Percentiles rank a stretch among this genome's conserved stretches.
These are phyloP conservation scores for Tragulus kanchil DNA, from an alignment of 2,113 vertebrate genomes.

Conservation along the genomic window DNA sequence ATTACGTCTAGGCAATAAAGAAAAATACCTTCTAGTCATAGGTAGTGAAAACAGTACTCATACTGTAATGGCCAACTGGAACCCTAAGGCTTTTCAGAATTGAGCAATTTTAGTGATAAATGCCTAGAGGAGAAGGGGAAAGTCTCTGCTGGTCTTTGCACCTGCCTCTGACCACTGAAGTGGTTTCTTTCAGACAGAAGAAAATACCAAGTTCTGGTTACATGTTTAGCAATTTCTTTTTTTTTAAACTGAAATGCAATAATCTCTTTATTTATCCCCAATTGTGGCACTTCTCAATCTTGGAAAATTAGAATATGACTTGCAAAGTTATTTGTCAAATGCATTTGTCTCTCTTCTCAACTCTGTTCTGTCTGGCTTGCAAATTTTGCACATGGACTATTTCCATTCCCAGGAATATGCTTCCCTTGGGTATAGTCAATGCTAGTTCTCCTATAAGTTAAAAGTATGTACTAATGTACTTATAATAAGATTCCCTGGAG, in stretches of 20 bases:
- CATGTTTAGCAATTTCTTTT: not conserved
- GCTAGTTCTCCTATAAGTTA: not conserved
- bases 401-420: not conserved
- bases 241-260: not conserved
- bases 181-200: not conserved
- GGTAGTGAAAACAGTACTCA: constrained; percentile 46
- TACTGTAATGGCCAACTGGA: constrained; percentile 41
- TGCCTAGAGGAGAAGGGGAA: not conserved
- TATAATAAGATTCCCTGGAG: not conserved
- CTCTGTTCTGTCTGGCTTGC: not conserved
- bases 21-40: constrained; percentile 58
- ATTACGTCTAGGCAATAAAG: constrained; percentile 54
- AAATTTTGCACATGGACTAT: not conserved
- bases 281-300: not conserved
- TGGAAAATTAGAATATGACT: not conserved
- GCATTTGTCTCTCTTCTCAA: not conserved
- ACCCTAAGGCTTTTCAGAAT: constrained; percentile 53
- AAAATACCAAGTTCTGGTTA: not conserved
- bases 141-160: not conserved
- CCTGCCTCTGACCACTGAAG: not conserved
- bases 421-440: not conserved
- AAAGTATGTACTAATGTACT: not conserved
- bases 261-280: not conserved
- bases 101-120: constrained; percentile 55
- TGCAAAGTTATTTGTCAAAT: not conserved